A percentile compares a stretch with the other conserved stretches of the same genome.
phyloP scores from a whole-genome alignment of 2,113 vertebrate species.

The Tachuris rubrigastra region DNA sequence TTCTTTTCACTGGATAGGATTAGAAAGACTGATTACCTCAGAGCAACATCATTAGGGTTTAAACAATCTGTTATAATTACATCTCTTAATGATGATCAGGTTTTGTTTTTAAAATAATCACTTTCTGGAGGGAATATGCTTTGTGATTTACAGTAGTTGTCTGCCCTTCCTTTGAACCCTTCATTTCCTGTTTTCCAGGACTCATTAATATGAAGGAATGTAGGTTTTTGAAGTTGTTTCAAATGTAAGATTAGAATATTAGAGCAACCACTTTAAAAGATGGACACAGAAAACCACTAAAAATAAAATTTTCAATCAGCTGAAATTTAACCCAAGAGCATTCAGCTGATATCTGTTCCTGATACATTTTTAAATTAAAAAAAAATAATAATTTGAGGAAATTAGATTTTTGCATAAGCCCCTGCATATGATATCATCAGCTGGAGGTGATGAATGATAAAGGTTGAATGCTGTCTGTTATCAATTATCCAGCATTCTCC shows the following conservation, averaged over 20 bases:
- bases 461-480: background rate
- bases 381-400: background rate
- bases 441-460: conserved; percentile 3
- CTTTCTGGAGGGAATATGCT: conserved; percentile 70
- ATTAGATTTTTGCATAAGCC: background rate
- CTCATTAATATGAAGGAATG: conserved; percentile 71
- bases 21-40: conserved; percentile 72
- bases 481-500: background rate
- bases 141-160: conserved; percentile 84
- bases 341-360: background rate
- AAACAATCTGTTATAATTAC: conserved; percentile 79
- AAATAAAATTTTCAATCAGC: background rate
- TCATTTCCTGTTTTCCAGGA: conserved; percentile 78
- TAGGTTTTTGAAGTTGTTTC: conserved; percentile 67
- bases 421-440: background rate
- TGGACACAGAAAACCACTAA: background rate
- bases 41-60: conserved; percentile 62
- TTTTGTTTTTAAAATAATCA: conserved; percentile 72
- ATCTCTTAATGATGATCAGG: conserved; percentile 76
- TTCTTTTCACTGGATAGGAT: conserved; percentile 48
- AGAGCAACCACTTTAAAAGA: background rate
- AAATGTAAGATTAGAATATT: conserved; percentile 18
- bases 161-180: conserved; percentile 77
- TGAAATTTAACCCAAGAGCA: conserved; percentile 8
- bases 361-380: background rate